Base-by-base conservation (phyloP, 2,888 invertebrate species). In the Enchytraeus crypticus region DNA sequence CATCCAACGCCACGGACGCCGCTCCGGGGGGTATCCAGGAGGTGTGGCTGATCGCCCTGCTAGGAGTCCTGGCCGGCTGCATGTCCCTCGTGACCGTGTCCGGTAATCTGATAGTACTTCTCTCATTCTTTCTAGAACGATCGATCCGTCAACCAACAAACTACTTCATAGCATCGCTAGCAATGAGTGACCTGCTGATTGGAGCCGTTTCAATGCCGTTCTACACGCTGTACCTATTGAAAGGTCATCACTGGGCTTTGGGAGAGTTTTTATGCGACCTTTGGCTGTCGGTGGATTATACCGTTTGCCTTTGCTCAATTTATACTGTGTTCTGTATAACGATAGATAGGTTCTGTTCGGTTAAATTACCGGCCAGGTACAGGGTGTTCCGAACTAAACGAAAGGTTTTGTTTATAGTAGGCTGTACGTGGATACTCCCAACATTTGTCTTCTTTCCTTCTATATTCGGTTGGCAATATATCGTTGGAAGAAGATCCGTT, bases 311-410 rank as follows among this genome's bases (percentile, higher is more conserved):
- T 53, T 71, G 72, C 47, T 98, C 97, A 8, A 98, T 98, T 79
- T 99, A 98, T 80, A 99, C 98, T 0, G 98, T 99, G 21, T 85
- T 99, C 61, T 85, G 97, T 65, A 98, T 99, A 74, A 98, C 98
- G 33, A 91, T 98, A 66, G 98, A 99, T 81, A 85, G 98, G 70
- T 98, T 92, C 80, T 97, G 97, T 80, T 96, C 96, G 34, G 97
- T 99, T 5, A 96, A 93, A 83, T 93, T 96, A 70, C 96, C 98
- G 3, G 93, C 98, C n/a, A 88, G 89, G 72, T 98, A 98, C 77
- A 84, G 97, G 66, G 88, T 90, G 71, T 99, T 98, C 98, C 84
- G 96, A 58, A 95, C 96, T 4, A 91, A 93, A 74, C 87, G 87
- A 66, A 86, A 64, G 56, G 95, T 96, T 14, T 87, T 93, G 64